A percentile compares a stretch with the other conserved stretches of the same genome.
These are phyloP conservation scores for Tiliacea aurago DNA, from an alignment of 2,888 invertebrate genomes.

Conservation along the genomic window DNA sequence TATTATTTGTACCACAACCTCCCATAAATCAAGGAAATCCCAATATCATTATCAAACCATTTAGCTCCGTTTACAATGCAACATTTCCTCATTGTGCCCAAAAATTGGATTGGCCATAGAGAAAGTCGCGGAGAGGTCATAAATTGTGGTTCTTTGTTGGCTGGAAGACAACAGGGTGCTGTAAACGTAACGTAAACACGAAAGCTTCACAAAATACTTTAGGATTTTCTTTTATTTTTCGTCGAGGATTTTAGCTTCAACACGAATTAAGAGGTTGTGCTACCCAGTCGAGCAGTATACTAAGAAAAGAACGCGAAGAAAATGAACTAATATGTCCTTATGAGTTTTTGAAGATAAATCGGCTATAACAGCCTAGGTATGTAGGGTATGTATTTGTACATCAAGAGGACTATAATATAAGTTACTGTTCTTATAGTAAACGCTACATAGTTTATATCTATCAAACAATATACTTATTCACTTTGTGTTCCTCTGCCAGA, in stretches of 20 bases:
- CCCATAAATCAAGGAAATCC: constrained; percentile 36
- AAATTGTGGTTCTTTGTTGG: constrained; percentile 60
- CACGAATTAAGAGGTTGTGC: constrained; percentile 10
- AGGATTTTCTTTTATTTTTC: constrained; percentile 29
- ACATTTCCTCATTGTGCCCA: constrained; percentile 55
- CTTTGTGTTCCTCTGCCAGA: not conserved
- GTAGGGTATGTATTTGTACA: too few species aligned
- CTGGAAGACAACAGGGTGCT: constrained; percentile 50
- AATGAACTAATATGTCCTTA: not conserved
- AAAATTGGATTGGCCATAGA: constrained; percentile 55
- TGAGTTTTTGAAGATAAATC: not conserved
- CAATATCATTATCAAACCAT: constrained; percentile 42
- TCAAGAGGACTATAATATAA: not conserved
- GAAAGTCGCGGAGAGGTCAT: constrained; percentile 48
- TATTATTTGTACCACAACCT: not conserved
- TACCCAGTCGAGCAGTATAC: too few species aligned
- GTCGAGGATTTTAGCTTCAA: constrained; percentile 18
- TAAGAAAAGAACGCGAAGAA: not conserved
- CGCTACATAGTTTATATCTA: not conserved
- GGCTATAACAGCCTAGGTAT: not conserved
- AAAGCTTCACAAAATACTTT: constrained; percentile 35
- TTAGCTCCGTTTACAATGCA: constrained; percentile 46
- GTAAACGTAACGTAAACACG: constrained; percentile 41
- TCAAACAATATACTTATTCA: not conserved
- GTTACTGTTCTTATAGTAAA: not conserved